Conservation (phyloP, 37 sponge, comb jelly and placozoan species). For the Halisarca cf. caerulea region DNA sequence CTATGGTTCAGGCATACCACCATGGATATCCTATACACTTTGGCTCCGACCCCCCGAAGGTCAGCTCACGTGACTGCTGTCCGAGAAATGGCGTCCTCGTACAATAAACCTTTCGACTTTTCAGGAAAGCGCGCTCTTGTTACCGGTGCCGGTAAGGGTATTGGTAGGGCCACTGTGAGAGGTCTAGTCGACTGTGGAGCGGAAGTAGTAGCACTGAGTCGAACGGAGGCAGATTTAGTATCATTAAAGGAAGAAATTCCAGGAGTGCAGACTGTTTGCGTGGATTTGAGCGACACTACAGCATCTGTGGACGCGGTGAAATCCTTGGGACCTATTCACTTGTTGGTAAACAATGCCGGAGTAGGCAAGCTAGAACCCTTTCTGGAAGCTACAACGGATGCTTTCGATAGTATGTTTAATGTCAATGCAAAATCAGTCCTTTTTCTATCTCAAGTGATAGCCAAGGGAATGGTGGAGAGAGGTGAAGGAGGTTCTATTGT, state of each 20-base stretch:
- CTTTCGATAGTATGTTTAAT: conserved; percentile 81
- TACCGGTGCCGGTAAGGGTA: conserved; percentile 97
- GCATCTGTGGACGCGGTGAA: conserved; percentile 35
- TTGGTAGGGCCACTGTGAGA: conserved; percentile 82
- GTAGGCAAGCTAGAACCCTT: conserved; percentile 72
- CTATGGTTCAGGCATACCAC: too few species aligned
- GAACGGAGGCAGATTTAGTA: conserved; percentile 85
- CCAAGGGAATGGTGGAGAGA: conserved; percentile 86
- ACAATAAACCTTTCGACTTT: conserved; percentile 35
- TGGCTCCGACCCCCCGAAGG: too few species aligned
- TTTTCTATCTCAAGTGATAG: conserved; percentile 91
- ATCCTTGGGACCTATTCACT: conserved; percentile 71
- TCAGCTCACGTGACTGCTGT: too few species aligned
- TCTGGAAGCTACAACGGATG: conserved; percentile 80
- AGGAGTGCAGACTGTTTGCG: conserved; percentile 49
- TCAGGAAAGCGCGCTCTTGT: conserved; percentile 88
- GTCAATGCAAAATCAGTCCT: conserved; percentile 86
- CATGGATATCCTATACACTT: too few species aligned
- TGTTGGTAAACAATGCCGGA: conserved; percentile 97
- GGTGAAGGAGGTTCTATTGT: conserved; percentile 89
- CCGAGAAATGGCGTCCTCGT: neutral
- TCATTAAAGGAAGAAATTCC: conserved; percentile 30
- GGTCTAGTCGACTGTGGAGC: conserved; percentile 77
- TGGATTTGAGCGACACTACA: conserved; percentile 67
- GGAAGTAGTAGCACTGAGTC: conserved; percentile 84